phyloP scores from a whole-genome alignment of 1,140 invertebrate genomes.

The Tetramorium simillimum region DNA sequence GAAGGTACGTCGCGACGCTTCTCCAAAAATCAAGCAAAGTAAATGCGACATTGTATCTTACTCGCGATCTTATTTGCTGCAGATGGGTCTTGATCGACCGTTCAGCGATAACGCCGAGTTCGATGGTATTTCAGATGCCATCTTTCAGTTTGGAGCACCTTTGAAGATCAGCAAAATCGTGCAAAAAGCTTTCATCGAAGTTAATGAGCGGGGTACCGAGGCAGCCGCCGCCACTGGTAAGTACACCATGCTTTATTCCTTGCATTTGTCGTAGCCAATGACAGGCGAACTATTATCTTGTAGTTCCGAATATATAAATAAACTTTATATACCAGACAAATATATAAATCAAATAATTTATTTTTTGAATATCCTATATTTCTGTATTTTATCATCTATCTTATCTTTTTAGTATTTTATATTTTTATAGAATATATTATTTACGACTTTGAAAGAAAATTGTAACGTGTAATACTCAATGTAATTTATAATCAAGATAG shows the following conservation, averaged over 20 bases:
- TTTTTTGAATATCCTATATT: neutral
- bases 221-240: conserved; percentile 91
- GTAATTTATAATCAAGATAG: neutral
- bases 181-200: conserved; percentile 91
- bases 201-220: conserved; percentile 92
- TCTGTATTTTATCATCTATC: conserved; percentile 23
- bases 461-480: neutral
- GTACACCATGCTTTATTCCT: conserved; percentile 55
- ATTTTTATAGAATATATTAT: neutral
- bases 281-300: conserved; percentile 35
- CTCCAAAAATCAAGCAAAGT: neutral
- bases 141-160: too few relatives aligned
- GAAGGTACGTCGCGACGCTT: conserved; percentile 79
- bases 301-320: neutral
- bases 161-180: conserved; percentile 86
- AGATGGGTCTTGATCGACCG: conserved; percentile 87
- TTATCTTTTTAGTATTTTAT: neutral
- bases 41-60: neutral
- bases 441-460: neutral
- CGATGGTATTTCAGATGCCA: conserved; percentile 85
- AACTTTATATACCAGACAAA: neutral
- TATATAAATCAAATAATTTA: neutral
- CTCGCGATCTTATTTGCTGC: conserved; percentile 35
- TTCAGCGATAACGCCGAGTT: conserved; percentile 87
- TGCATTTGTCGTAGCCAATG: neutral